Conservation (phyloP, 1,140 invertebrate genomes). For the Gryllus bimaculatus region DNA sequence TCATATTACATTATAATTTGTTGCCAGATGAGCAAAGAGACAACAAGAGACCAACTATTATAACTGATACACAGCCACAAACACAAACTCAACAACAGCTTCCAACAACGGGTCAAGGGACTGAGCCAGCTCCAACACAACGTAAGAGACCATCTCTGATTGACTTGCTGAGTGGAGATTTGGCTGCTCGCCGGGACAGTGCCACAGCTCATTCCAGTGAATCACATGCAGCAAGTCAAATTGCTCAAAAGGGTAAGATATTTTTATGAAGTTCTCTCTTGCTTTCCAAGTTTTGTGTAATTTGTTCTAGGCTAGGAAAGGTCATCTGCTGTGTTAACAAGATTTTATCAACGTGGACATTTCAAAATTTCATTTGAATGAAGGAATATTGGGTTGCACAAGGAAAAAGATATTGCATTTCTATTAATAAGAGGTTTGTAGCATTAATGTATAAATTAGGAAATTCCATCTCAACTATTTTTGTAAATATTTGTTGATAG, state of each 20-base stretch:
- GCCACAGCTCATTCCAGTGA: not conserved
- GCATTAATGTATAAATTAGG: too few species aligned
- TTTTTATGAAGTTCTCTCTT: not conserved
- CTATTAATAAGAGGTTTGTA: too few species aligned
- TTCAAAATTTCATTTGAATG: too few species aligned
- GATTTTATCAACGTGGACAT: too few species aligned
- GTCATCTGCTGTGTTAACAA: too few species aligned
- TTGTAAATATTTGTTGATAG: too few species aligned
- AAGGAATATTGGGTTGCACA: too few species aligned
- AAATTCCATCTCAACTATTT: too few species aligned
- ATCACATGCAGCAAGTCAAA: not conserved
- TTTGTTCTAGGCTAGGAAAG: too few species aligned
- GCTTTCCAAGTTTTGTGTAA: too few species aligned
- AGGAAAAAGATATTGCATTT: too few species aligned
- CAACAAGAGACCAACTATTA: slow-evolving; percentile 11
- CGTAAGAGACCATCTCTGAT: slow-evolving; percentile 50
- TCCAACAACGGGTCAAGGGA: not conserved
- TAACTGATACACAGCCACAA: slow-evolving; percentile 12
- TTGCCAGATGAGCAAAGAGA: slow-evolving; percentile 15
- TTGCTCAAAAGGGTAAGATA: not conserved
- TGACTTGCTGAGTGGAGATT: slow-evolving; percentile 54
- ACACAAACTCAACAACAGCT: not conserved
- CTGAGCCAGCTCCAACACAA: not conserved
- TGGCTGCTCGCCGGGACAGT: slow-evolving; percentile 18
- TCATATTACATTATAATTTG: not conserved